Evolutionary conservation across 2,797 vertebrate species (phyloP).

Genomic region (Smutsia gigantea): DNA sequence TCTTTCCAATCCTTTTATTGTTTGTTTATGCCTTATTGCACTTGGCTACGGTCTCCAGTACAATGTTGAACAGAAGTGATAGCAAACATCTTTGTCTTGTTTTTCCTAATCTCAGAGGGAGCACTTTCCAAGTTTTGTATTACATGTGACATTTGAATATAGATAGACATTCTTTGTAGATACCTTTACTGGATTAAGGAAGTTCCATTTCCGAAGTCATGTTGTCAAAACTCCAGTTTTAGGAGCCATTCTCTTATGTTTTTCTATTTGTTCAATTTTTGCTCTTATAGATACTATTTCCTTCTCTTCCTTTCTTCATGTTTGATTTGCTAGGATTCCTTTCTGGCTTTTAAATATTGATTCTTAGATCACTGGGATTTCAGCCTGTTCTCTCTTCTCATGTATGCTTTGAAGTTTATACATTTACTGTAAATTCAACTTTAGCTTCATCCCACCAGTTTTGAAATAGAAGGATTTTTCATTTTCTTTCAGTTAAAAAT

Average conservation of each 20-base stretch:
- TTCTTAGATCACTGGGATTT: background rate
- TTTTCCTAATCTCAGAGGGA: background rate
- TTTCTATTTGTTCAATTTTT: background rate
- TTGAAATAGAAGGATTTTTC: background rate
- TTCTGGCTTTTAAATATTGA: background rate
- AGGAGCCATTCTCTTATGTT: background rate
- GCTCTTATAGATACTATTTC: background rate
- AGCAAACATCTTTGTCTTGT: background rate
- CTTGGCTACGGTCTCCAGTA: background rate
- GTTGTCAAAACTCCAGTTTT: background rate
- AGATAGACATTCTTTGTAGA: background rate
- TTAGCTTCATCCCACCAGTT: background rate
- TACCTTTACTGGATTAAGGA: background rate
- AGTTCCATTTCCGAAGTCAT: background rate
- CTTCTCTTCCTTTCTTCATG: background rate
- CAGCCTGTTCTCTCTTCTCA: background rate
- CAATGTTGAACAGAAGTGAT: too few species aligned
- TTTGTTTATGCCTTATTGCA: background rate
- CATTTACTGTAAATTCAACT: background rate
- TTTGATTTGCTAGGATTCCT: background rate
- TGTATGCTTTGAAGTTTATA: background rate
- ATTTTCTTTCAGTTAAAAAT: background rate
- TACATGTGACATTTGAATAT: background rate
- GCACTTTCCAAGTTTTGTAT: background rate
- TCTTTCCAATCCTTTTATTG: background rate